Percentiles rank a stretch among this genome's conserved stretches.
Conservation (phyloP, 2,888 invertebrate species). For the Cheilosia pagana region DNA sequence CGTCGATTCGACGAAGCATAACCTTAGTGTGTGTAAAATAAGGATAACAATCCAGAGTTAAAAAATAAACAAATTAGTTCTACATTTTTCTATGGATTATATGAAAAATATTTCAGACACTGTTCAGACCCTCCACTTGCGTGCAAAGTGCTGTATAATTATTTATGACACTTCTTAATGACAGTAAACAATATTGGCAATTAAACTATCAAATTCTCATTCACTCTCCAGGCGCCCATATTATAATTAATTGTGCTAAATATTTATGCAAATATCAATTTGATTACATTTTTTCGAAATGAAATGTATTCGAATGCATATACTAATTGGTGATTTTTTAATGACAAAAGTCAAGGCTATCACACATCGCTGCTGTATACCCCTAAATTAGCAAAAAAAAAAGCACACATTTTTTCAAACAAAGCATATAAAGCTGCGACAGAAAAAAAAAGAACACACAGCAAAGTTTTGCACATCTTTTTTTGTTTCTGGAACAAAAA, state of each 20-base stretch:
- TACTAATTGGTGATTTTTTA: slow-evolving; percentile 48
- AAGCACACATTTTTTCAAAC: neutral
- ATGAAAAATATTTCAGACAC: no score
- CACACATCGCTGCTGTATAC: slow-evolving; percentile 19
- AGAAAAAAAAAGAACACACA: neutral
- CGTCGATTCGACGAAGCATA: no score
- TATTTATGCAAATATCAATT: slow-evolving; percentile 29
- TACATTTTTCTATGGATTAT: no score
- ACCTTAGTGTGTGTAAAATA: no score
- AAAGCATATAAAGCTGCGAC: neutral
- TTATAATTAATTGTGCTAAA: slow-evolving; percentile 38
- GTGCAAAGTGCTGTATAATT: neutral
- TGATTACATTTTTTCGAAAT: slow-evolving; percentile 14
- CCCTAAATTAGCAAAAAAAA: slow-evolving; percentile 33
- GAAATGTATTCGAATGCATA: slow-evolving; percentile 28
- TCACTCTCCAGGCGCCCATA: slow-evolving; percentile 21
- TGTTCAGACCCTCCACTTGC: no score
- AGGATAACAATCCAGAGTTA: no score
- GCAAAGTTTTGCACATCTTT: slow-evolving; percentile 28
- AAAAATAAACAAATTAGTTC: no score
- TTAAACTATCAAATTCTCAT: slow-evolving; percentile 22
- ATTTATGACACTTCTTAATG: slow-evolving; percentile 13
- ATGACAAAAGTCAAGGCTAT: slow-evolving; percentile 65
- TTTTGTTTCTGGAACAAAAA: neutral
- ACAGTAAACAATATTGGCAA: slow-evolving; percentile 11